Base-by-base conservation (phyloP, 2,888 invertebrate species). In the Campoplex nolae region DNA sequence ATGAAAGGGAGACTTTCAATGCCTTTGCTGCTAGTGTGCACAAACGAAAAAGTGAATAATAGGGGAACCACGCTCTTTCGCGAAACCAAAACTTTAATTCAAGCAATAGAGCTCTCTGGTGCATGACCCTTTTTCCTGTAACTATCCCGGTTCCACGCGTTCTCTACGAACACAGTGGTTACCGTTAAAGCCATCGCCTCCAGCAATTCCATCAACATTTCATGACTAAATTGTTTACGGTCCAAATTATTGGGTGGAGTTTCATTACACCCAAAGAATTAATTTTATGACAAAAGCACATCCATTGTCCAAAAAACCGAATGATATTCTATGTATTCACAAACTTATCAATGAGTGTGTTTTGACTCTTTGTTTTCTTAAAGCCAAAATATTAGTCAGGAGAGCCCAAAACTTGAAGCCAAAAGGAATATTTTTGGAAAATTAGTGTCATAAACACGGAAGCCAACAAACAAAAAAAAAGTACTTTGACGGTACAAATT, bases 41-140 rank as follows among this genome's bases (percentile, higher is more conserved):
- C 56, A n/a, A 84, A 65, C 78, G 58, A 68, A 58, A 74, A 56
- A 56, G 54, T 28, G 56, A 35, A 45, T 67, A 35, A 67, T 28
- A 18, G 32, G 42, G 32, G 32, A 67, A 67, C 65, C 48, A 51
- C 38, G 42, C 74, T 68, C 38, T 84, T 79, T 74, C 45, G 38
- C 74, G 35, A 68, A 23, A 67, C 16, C 32, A 56, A 78, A 73
- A 82, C 51, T 75, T 68, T 58, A 18, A 58, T n/a, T 70, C 23
- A 73, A 45, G 42, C 13, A 71, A 51, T 8, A 62, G 42, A 48
- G 18, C 9, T 65, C 65, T 35, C 76, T n/a, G 18, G 7, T 45
- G 45, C n/a, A 51, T n/a, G 35, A 65, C n/a, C 48, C 28, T 42
- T 76, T 76, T 76, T 76, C 45, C 42, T 23, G 16, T 13, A 45